phyloP scores from a whole-genome alignment of 1,140 invertebrate species.

The Bombus turneri region DNA sequence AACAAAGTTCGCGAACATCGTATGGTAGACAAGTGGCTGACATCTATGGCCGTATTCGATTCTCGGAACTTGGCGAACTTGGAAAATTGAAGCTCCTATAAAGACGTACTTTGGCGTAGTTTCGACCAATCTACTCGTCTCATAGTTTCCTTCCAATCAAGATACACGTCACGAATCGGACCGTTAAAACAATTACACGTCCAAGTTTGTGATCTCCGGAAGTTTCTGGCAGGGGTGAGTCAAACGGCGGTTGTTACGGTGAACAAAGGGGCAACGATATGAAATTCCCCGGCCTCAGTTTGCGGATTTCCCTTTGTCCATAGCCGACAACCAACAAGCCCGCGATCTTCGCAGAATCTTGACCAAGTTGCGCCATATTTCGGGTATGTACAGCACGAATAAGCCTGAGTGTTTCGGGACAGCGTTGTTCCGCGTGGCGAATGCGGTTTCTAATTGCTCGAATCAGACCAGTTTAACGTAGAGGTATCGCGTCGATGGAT shows the following conservation, averaged over 20 bases:
- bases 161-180: conserved; percentile 26
- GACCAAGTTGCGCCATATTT: conserved; percentile 50
- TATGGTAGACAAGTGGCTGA: too few relatives aligned
- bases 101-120: conserved; percentile 12
- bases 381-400: conserved; percentile 20
- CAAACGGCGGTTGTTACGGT: conserved; percentile 9
- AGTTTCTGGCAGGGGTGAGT: neutral
- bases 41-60: neutral
- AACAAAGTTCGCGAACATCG: too few relatives aligned
- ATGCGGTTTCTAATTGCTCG: neutral
- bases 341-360: conserved; percentile 33
- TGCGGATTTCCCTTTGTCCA: conserved; percentile 26
- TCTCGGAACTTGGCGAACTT: neutral
- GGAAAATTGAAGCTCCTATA: too few relatives aligned
- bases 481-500: too few relatives aligned
- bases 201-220: conserved; percentile 43
- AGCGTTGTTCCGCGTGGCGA: too few relatives aligned
- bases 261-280: conserved; percentile 34
- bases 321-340: neutral
- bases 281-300: conserved; percentile 26
- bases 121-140: conserved; percentile 35
- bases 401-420: neutral
- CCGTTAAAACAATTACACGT: conserved; percentile 43
- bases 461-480: too few relatives aligned
- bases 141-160: conserved; percentile 21